Conservation (phyloP, 2,888 invertebrate species). For the Microctonus brassicae region DNA sequence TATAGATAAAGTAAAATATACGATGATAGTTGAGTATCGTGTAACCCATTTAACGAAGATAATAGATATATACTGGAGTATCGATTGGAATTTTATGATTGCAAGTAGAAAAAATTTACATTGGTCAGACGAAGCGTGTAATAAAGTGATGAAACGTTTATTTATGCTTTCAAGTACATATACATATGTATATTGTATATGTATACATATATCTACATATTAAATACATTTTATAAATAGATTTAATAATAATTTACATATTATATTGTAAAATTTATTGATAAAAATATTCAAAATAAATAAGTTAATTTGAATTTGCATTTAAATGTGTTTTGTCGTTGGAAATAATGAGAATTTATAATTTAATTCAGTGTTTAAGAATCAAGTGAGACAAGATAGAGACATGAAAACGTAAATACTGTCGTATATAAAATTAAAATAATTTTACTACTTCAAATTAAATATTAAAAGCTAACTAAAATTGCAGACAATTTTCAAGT, state of each 20-base stretch:
- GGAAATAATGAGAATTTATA: constrained; percentile 30
- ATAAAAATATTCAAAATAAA: neutral
- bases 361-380: constrained; percentile 17
- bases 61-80: neutral
- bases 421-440: constrained; percentile 36
- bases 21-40: too few species aligned
- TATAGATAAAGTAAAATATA: too few species aligned
- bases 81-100: neutral
- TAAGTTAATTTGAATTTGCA: constrained; percentile 5
- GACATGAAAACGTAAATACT: constrained; percentile 16
- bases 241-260: too few species aligned
- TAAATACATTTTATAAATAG: too few species aligned
- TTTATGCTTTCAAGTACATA: neutral
- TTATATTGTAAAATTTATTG: too few species aligned
- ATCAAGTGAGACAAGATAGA: neutral
- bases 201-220: neutral
- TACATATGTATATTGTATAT: neutral
- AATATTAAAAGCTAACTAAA: constrained; percentile 40
- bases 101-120: neutral
- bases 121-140: neutral
- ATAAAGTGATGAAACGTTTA: neutral
- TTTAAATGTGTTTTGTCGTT: constrained; percentile 29
- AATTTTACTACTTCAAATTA: constrained; percentile 46
- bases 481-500: constrained; percentile 50
- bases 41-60: too few species aligned